Base-by-base conservation (phyloP, 2,888 invertebrate genomes). In the Hydrotaea diabolus region DNA sequence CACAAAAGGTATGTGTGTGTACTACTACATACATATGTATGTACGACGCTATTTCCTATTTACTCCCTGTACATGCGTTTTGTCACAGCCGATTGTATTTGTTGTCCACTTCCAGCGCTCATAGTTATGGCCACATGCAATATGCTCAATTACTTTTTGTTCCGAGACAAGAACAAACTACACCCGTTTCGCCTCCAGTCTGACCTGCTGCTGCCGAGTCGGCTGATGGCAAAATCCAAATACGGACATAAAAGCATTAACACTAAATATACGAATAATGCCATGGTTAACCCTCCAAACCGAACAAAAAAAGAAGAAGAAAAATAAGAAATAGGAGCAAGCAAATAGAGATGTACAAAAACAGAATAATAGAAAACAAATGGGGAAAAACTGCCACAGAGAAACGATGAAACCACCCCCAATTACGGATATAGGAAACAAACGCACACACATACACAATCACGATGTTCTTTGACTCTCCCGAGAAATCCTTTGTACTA, bases 281-380 rank as follows among this genome's bases (percentile, higher is more conserved):
- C 82, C 59, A 82, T 77, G 82, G 85, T 80, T 82, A 85, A 82
- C 66, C 79, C 79, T 76, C 46, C 19, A 57, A 11, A n/a, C n/a
- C n/a, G n/a, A n/a, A n/a, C n/a, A n/a, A n/a, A n/a, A n/a, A n/a
- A n/a, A n/a, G n/a, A n/a, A n/a, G n/a, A n/a, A n/a, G n/a, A n/a
- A n/a, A n/a, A 74, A 77, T 53, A 76, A 69, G 39, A 39, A 36
- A 39, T 13, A 55, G 31, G 17, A 59, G 17, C 59, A 59, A 26
- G 26, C 59, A 74, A 74, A 74, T 49, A 74, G 74, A 74, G 69
- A 69, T 46, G 69, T 69, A 43, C 21, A 69, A 69, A 19, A 26
- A 26, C 15, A 59, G 26, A 2, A 23, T 13, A 9, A 66, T 19
- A 43, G 21, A 46, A 23, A 69, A 46, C 69, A 46, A 43, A 69